Conservation (phyloP, 2,888 invertebrate genomes). For the Onthophagus sagittarius region DNA sequence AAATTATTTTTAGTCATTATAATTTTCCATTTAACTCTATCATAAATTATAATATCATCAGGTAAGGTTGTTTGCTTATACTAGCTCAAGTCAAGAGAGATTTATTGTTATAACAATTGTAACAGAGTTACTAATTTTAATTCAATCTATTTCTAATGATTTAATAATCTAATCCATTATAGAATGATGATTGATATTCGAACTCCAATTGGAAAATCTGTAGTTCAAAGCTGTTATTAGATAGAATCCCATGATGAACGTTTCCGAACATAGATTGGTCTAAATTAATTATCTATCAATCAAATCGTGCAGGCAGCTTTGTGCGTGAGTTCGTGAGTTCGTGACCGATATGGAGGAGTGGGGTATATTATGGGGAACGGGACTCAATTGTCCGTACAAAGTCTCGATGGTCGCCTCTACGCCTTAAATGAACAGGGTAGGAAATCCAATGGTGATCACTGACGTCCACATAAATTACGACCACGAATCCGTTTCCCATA, state of each 20-base stretch:
- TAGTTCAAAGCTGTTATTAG: not conserved
- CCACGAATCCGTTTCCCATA: not conserved
- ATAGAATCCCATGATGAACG: not conserved
- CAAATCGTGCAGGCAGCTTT: not conserved
- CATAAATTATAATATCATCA: too few species aligned
- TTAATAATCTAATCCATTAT: too few species aligned
- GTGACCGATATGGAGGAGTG: not conserved
- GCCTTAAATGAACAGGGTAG: not conserved
- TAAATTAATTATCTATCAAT: conserved; percentile 13
- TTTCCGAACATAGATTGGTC: not conserved
- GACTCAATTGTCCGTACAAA: conserved; percentile 3
- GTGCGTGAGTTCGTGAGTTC: not conserved
- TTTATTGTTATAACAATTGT: too few species aligned
- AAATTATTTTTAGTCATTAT: too few species aligned
- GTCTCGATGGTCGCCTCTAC: not conserved
- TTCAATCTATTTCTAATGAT: not conserved
- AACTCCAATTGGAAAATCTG: not conserved
- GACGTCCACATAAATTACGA: not conserved
- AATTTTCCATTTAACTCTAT: too few species aligned
- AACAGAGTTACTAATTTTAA: too few species aligned
- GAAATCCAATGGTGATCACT: not conserved
- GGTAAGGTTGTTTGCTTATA: too few species aligned
- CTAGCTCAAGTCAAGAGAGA: too few species aligned
- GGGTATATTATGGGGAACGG: not conserved
- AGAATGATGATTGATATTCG: not conserved